A percentile compares a stretch with the other conserved stretches of the same genome.
Evolutionary conservation across 1,140 invertebrate genomes (phyloP).

Genomic region (Acromyrmex charruanus): DNA sequence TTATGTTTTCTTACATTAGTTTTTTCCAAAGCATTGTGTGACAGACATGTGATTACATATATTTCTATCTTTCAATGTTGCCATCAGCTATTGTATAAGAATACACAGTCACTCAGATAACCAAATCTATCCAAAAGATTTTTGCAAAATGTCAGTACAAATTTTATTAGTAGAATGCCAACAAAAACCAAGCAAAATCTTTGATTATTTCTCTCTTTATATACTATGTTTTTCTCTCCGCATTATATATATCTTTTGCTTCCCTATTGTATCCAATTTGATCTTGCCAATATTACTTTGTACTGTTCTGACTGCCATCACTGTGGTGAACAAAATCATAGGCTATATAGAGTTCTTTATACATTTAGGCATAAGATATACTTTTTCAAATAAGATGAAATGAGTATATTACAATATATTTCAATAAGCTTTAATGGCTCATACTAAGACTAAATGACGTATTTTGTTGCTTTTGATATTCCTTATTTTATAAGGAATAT

Average conservation of each 20-base stretch:
- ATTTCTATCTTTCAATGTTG: conserved; percentile 10
- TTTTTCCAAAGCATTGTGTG: neutral
- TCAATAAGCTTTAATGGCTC: neutral
- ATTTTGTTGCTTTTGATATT: neutral
- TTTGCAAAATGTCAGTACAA: neutral
- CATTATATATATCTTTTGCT: no score
- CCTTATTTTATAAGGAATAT: neutral
- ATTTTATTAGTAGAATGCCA: neutral
- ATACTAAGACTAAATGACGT: neutral
- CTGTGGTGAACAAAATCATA: no score
- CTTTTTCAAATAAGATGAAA: neutral
- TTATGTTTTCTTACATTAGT: neutral
- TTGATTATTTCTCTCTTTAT: neutral
- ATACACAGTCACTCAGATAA: neutral
- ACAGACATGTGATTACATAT: neutral
- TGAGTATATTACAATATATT: neutral
- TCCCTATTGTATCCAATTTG: no score
- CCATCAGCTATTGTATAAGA: neutral
- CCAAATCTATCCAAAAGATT: neutral
- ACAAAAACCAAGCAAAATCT: neutral
- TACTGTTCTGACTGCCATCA: no score
- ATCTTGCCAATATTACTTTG: no score
- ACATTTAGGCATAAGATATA: neutral
- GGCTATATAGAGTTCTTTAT: no score
- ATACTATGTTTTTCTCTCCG: neutral